Conservation (phyloP, 2,888 invertebrate species). For the Clitarchus hookeri region DNA sequence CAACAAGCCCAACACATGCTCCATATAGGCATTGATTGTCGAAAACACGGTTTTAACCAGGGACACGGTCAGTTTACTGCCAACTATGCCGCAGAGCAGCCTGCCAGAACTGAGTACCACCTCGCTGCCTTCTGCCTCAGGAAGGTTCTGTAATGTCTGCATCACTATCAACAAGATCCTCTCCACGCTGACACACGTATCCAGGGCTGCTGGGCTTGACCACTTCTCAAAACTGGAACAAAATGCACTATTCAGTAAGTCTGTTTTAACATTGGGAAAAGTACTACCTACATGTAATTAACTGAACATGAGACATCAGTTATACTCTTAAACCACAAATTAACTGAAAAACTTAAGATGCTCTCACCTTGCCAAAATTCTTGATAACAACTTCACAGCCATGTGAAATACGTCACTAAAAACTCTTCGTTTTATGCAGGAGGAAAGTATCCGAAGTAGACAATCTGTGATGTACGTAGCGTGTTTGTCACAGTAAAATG, state of each 20-base stretch:
- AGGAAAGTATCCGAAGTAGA: background rate
- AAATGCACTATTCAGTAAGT: background rate
- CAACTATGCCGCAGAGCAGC: background rate
- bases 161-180: background rate
- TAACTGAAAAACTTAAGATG: background rate
- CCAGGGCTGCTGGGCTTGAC: background rate
- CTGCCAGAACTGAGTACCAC: background rate
- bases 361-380: background rate
- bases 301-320: too few species aligned
- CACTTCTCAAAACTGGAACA: background rate
- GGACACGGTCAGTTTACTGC: background rate
- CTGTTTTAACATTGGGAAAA: background rate
- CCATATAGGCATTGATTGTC: background rate
- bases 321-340: too few species aligned
- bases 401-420: background rate
- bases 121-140: background rate
- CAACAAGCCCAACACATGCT: background rate
- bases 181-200: background rate
- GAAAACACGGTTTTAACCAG: background rate
- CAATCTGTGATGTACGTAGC: background rate
- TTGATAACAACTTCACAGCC: background rate
- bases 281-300: too few species aligned
- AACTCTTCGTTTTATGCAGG: background rate
- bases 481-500: background rate
- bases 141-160: background rate